These are phyloP conservation scores for Cosmorhoe ocellata DNA, from an alignment of 2,888 invertebrate species.

Conservation along the genomic window DNA sequence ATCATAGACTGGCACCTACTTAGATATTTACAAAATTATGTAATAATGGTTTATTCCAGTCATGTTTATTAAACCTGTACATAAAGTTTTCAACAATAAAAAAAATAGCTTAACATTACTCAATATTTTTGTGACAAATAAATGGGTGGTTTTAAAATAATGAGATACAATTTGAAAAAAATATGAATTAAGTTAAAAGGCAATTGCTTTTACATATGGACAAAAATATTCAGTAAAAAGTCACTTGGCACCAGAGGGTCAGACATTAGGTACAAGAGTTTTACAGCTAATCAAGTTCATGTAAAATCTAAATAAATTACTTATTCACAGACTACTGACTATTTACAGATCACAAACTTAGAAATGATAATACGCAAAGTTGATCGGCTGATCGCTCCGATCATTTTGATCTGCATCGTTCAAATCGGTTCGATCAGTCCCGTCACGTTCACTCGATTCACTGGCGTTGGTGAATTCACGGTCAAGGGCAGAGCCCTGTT, in stretches of 20 bases:
- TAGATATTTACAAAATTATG: conserved; percentile 42
- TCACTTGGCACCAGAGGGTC: conserved; percentile 32
- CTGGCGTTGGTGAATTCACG: conserved; percentile 43
- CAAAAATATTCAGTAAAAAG: neutral
- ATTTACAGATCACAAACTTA: conserved; percentile 44
- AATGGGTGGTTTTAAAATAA: too few relatives aligned
- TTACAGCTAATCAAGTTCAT: conserved; percentile 28
- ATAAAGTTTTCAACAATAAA: too few relatives aligned
- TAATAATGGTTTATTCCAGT: too few relatives aligned
- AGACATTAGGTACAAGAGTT: conserved; percentile 20
- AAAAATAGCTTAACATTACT: too few relatives aligned
- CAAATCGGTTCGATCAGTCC: conserved; percentile 37
- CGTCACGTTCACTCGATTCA: conserved; percentile 49
- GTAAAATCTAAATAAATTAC: conserved; percentile 65
- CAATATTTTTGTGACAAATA: too few relatives aligned
- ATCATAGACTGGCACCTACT: too few relatives aligned
- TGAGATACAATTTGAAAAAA: too few relatives aligned
- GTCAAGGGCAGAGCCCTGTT: conserved; percentile 31
- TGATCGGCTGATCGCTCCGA: conserved; percentile 65
- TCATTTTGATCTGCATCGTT: conserved; percentile 41
- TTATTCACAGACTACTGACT: conserved; percentile 72
- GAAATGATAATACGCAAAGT: conserved; percentile 77
- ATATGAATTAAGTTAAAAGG: too few relatives aligned
- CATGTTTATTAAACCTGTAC: too few relatives aligned
- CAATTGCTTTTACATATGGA: too few relatives aligned